phyloP scores from a whole-genome alignment of 2,113 vertebrate species.

The Isurus oxyrinchus region DNA sequence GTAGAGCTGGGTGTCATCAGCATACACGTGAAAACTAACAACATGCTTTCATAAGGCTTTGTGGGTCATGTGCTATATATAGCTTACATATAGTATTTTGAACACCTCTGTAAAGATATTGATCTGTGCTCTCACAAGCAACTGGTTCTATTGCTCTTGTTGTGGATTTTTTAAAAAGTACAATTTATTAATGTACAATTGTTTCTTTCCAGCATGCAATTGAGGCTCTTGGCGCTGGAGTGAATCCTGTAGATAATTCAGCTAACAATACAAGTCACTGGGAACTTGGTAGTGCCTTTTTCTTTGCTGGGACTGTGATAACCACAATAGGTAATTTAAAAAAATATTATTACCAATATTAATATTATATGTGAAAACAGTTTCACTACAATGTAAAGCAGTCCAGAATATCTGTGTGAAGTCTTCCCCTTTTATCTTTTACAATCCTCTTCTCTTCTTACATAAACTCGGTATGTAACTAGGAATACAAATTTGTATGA shows the following conservation, averaged over 20 bases:
- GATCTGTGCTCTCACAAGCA: too few species aligned
- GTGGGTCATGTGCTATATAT: background rate
- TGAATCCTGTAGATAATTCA: constrained; percentile 82
- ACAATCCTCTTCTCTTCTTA: background rate
- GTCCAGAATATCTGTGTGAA: background rate
- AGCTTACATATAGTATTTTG: background rate
- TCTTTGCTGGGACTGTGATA: constrained; percentile 97
- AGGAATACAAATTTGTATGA: background rate
- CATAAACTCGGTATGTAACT: background rate
- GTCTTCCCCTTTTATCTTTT: background rate
- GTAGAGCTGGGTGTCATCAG: background rate
- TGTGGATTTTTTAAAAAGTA: background rate
- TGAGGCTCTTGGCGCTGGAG: constrained; percentile 82
- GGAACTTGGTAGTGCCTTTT: constrained; percentile 95
- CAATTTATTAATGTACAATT: constrained; percentile 28
- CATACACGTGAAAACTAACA: background rate
- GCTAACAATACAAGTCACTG: constrained; percentile 86
- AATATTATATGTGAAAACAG: background rate
- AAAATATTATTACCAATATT: constrained; percentile 4
- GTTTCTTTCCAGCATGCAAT: constrained; percentile 72
- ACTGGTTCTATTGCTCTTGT: background rate
- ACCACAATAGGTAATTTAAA: constrained; percentile 84
- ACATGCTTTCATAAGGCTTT: background rate
- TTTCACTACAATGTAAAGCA: constrained; percentile 11
- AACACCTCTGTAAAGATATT: background rate